These are phyloP conservation scores for Caenorhabditis sp. DNA, from an alignment of 2,888 invertebrate species.

Conservation along the genomic window DNA sequence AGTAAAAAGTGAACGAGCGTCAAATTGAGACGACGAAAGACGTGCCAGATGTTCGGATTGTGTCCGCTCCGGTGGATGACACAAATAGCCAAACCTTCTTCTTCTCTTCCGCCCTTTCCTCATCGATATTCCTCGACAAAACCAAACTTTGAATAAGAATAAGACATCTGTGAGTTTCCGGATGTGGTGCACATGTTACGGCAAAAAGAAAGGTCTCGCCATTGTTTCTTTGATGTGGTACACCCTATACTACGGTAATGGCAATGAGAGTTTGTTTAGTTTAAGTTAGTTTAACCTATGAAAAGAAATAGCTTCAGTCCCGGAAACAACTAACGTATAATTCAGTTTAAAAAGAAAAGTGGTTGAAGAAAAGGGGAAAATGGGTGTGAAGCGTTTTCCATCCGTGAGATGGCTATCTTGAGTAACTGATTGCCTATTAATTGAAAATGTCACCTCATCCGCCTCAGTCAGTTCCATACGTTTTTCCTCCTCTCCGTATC, in stretches of 20 bases:
- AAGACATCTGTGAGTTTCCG: slow-evolving; percentile 44
- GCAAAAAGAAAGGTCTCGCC: slow-evolving; percentile 17
- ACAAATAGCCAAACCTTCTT: not conserved
- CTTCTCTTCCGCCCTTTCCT: not conserved
- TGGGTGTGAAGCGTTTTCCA: slow-evolving; percentile 29
- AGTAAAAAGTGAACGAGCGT: slow-evolving; percentile 53
- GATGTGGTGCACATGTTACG: slow-evolving; percentile 56
- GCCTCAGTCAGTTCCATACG: slow-evolving; percentile 28
- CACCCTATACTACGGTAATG: not conserved
- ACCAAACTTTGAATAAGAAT: slow-evolving; percentile 42
- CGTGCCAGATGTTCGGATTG: slow-evolving; percentile 35
- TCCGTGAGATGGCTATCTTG: slow-evolving; percentile 29
- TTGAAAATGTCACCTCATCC: slow-evolving; percentile 46
- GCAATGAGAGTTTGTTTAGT: not conserved
- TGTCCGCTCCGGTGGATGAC: slow-evolving; percentile 26
- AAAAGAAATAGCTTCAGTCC: not conserved
- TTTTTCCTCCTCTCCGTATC: not conserved
- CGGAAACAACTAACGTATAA: too few relatives aligned
- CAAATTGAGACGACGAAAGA: slow-evolving; percentile 59
- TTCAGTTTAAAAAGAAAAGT: not conserved
- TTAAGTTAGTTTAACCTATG: not conserved
- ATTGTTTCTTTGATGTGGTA: slow-evolving; percentile 17
- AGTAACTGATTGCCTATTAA: slow-evolving; percentile 29
- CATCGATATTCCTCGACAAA: slow-evolving; percentile 26
- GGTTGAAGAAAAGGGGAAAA: not conserved